Conservation (phyloP, 1,140 invertebrate species). For the Apis florea region DNA sequence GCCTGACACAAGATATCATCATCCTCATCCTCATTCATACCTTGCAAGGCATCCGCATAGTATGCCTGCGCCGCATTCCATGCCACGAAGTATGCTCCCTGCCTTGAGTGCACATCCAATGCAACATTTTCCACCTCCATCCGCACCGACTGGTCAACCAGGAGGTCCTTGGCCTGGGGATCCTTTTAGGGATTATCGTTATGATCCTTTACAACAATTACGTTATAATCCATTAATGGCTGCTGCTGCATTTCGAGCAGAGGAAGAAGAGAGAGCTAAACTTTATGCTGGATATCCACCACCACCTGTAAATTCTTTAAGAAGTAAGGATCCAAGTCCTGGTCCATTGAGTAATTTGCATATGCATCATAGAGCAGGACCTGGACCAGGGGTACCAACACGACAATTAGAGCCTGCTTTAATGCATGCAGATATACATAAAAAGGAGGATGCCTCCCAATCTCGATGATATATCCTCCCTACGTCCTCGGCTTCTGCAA, state of each 20-base stretch:
- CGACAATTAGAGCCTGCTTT: slow-evolving; percentile 70
- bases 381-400: slow-evolving; percentile 71
- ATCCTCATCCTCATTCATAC: slow-evolving; percentile 75
- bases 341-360: slow-evolving; percentile 80
- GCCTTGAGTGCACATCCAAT: slow-evolving; percentile 79
- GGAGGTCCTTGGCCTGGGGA: slow-evolving; percentile 83
- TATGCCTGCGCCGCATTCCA: slow-evolving; percentile 77
- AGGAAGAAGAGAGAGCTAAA: slow-evolving; percentile 87
- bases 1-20: slow-evolving; percentile 74
- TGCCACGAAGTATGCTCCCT: slow-evolving; percentile 81
- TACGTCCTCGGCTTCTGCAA: slow-evolving; percentile 57
- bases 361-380: slow-evolving; percentile 79
- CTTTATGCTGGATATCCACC: slow-evolving; percentile 85
- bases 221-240: slow-evolving; percentile 88
- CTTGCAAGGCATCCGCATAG: slow-evolving; percentile 74
- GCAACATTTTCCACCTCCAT: slow-evolving; percentile 81
- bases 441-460: slow-evolving; percentile 79
- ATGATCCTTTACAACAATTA: slow-evolving; percentile 84
- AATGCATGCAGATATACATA: slow-evolving; percentile 79
- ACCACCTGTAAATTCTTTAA: slow-evolving; percentile 79
- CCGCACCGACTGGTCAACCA: slow-evolving; percentile 75
- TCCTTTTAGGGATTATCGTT: slow-evolving; percentile 85
- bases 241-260: slow-evolving; percentile 84
- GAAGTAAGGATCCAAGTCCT: slow-evolving; percentile 83
- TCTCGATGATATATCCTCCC: slow-evolving; percentile 79